Base-by-base conservation (phyloP, 2,113 vertebrate species). In the Chaetorhynchus papuensis region DNA sequence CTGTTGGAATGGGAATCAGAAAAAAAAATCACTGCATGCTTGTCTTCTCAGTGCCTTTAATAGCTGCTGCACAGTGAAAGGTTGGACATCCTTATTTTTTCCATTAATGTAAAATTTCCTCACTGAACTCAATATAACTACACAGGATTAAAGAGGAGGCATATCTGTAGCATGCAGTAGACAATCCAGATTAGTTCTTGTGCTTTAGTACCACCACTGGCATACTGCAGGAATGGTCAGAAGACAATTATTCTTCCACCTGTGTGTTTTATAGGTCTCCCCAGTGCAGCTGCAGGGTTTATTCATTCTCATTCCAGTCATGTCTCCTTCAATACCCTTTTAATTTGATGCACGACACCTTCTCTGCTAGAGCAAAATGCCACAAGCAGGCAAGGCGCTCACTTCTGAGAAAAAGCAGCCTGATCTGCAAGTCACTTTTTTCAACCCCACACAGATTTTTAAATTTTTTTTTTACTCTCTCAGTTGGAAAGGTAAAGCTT, bases 221-320 rank as follows among this genome's bases (percentile, higher is more conserved):
- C 50, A 30, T 52, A 28, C 37, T 49, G 45, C 49, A 84, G 57
- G 18, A 82, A 61, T 49, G 26, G 54, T 35, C 49, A 72, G 74
- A 82, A 9, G 28, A 65, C 54, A 47, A 30, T 61, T n/a, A 54
- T 88, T 95, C 39, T 87, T 50, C 50, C 33, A 47, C 39, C 26
- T 35, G 7, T 54, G 37, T 83, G 27, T 57, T 80, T 93, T 89
- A 74, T 74, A 75, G 57, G 35, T 70, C 45, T 53, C 90, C 39
- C 28, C 63, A 83, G 50, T 59, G 42, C 66, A 86, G 59, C 75
- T 93, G 92, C 82, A 93, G 42, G 4, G 0, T 59, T 69, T 87
- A 54, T 76, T 94, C 66, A 76, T 95, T 94, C 82, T 96, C 30
- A 93, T 96, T 91, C 87, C 35, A 86, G 9, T 54, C 72, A 69